Percentiles rank a stretch among this genome's conserved stretches.
Conservation (phyloP, 2,888 invertebrate species). For the Diarsia mendica region DNA sequence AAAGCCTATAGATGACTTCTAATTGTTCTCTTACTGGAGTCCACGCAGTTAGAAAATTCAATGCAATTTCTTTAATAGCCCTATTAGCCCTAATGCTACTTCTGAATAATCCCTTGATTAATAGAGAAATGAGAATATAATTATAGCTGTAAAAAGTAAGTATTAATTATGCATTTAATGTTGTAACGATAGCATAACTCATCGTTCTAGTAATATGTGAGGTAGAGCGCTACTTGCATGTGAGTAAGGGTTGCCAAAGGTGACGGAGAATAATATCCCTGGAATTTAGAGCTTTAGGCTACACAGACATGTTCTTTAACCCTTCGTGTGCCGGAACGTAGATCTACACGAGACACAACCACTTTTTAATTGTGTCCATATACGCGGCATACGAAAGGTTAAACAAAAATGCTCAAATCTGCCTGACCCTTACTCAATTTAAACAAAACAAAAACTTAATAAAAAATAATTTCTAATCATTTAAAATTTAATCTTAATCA, state of each 20-base stretch:
- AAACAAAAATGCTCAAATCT: too few relatives aligned
- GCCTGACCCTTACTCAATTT: too few relatives aligned
- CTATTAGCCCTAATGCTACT: too few relatives aligned
- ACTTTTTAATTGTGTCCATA: too few relatives aligned
- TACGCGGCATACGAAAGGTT: too few relatives aligned
- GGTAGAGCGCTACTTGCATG: constrained; percentile 21
- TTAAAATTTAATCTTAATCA: too few relatives aligned
- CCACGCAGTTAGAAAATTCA: background rate
- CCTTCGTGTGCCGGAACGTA: too few relatives aligned
- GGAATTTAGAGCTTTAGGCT: background rate
- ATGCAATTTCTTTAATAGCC: background rate
- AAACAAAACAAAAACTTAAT: too few relatives aligned
- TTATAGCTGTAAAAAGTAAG: constrained; percentile 40
- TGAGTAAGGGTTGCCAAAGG: constrained; percentile 47
- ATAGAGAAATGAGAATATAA: constrained; percentile 35
- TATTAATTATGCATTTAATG: constrained; percentile 59
- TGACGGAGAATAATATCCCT: background rate
- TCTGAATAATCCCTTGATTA: constrained; percentile 6
- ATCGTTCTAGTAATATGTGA: constrained; percentile 44
- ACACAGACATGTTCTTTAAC: background rate
- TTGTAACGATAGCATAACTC: constrained; percentile 65
- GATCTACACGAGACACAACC: too few relatives aligned
- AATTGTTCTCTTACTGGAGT: too few relatives aligned
- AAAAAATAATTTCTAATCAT: too few relatives aligned
- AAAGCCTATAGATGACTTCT: too few relatives aligned